A percentile compares a stretch with the other conserved stretches of the same genome.
Evolutionary conservation across 2,888 invertebrate genomes (phyloP).

Genomic region (Coelogynopora nodosa): DNA sequence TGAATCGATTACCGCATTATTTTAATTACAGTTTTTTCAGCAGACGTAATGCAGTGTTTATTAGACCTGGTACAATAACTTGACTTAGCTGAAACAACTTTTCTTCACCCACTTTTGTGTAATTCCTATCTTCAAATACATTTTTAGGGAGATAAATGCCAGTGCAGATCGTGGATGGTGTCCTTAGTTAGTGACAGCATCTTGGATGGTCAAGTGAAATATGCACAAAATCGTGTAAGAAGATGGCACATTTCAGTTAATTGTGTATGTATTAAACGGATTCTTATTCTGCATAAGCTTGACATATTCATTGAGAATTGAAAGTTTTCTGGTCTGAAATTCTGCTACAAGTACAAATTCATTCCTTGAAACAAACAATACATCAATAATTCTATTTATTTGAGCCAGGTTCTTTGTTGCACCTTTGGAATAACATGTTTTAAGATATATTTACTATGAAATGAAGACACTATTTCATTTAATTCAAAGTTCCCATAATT

Average conservation of each 20-base stretch:
- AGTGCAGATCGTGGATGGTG: neutral
- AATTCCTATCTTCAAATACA: neutral
- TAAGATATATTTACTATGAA: neutral
- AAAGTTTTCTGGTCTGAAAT: neutral
- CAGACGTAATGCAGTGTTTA: neutral
- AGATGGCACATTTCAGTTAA: neutral
- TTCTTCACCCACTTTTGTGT: neutral
- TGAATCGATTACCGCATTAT: too few relatives aligned
- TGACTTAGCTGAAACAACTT: neutral
- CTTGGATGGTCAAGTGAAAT: neutral
- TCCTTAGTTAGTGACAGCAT: neutral
- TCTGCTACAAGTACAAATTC: neutral
- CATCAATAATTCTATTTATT: neutral
- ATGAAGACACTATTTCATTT: neutral
- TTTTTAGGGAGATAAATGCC: neutral
- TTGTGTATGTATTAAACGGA: neutral
- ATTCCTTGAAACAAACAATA: neutral
- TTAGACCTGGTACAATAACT: neutral
- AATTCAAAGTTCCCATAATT: neutral
- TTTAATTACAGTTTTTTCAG: neutral
- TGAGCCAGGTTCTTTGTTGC: neutral
- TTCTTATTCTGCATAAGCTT: neutral
- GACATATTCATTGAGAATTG: neutral
- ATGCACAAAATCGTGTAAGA: neutral
- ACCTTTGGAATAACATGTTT: neutral